Evolutionary conservation across 2,888 invertebrate species (phyloP).

Genomic region (Sphinx pinastri): DNA sequence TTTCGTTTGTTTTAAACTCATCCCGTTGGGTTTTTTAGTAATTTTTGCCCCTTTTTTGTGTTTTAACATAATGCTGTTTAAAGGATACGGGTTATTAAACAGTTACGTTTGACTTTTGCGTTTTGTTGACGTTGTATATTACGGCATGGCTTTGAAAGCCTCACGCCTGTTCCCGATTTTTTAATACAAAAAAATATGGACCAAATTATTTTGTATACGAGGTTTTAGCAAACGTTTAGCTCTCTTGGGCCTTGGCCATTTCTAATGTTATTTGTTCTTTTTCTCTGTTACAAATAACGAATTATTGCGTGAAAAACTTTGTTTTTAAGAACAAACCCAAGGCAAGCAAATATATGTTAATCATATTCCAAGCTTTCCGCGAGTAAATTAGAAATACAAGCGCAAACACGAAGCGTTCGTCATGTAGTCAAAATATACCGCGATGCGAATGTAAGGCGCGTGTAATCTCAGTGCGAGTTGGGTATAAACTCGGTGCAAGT

Average conservation of each 20-base stretch:
- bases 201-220: too few species aligned
- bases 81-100: neutral
- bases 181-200: too few species aligned
- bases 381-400: neutral
- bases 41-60: neutral
- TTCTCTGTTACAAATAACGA: too few species aligned
- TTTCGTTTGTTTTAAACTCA: conserved; percentile 20
- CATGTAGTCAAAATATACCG: neutral
- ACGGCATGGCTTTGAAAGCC: neutral
- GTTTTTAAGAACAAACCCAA: neutral
- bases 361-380: too few species aligned
- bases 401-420: neutral
- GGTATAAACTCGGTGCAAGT: conserved; percentile 1
- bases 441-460: neutral
- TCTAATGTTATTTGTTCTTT: too few species aligned
- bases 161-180: too few species aligned
- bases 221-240: too few species aligned
- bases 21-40: neutral
- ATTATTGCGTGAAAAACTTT: too few species aligned
- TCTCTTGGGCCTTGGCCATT: too few species aligned
- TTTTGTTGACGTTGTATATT: neutral
- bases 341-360: neutral
- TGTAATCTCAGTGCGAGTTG: neutral
- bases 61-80: neutral
- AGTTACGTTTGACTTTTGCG: neutral